Conservation (phyloP, 2,113 vertebrate genomes). For the Psilopogon haemacephalus region DNA sequence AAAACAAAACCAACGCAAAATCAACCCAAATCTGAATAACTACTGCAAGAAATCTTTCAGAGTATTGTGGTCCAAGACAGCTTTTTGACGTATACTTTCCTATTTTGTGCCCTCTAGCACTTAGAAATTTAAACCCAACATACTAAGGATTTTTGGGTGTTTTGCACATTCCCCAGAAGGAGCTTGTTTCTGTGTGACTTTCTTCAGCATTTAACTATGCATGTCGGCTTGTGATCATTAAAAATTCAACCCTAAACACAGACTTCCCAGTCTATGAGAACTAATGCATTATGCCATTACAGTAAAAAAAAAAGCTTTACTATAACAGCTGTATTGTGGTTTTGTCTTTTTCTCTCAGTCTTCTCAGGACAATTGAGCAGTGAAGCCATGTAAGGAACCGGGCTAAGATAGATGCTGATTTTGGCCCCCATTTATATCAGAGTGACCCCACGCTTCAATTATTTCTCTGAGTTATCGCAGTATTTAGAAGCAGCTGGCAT, state of each 20-base stretch:
- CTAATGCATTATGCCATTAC: not conserved
- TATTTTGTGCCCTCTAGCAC: not conserved
- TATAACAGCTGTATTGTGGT: not conserved
- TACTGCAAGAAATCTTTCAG: not conserved
- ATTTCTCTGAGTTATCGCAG: not conserved
- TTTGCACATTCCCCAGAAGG: not conserved
- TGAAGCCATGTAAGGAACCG: not conserved
- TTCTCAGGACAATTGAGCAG: not conserved
- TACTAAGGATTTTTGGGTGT: not conserved
- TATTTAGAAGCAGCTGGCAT: constrained; percentile 6
- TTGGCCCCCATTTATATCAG: not conserved
- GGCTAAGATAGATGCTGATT: constrained; percentile 6
- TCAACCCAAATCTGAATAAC: not conserved
- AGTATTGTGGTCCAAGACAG: not conserved
- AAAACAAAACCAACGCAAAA: not conserved
- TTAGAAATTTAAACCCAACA: not conserved
- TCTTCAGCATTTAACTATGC: not conserved
- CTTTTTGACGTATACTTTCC: not conserved
- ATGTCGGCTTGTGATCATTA: not conserved
- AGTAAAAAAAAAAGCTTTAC: not conserved
- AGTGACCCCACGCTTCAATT: not conserved
- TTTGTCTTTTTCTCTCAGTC: not conserved
- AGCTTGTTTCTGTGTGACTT: not conserved
- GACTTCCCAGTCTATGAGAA: not conserved
- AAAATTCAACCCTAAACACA: not conserved